These are phyloP conservation scores for Orthosia gothica DNA, from an alignment of 2,888 invertebrate genomes.

Conservation along the genomic window DNA sequence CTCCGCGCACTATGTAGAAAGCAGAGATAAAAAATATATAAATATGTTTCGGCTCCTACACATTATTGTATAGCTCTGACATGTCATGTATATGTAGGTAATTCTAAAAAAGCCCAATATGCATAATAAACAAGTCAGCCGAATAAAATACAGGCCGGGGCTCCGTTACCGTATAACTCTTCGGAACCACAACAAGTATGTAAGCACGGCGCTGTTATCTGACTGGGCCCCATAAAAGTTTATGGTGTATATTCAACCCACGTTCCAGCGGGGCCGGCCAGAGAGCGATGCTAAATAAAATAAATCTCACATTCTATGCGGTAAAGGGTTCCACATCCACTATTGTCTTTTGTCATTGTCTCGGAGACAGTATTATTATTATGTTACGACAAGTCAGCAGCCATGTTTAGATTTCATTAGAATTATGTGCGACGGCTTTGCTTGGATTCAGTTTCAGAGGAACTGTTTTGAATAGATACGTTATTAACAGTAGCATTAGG, in stretches of 20 bases:
- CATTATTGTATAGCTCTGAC: background rate
- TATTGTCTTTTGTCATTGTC: slow-evolving; percentile 53
- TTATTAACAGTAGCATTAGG: background rate
- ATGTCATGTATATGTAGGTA: background rate
- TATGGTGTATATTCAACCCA: slow-evolving; percentile 79
- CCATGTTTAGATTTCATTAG: slow-evolving; percentile 41
- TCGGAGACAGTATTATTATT: slow-evolving; percentile 38
- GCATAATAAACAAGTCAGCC: slow-evolving; percentile 23
- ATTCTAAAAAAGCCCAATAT: background rate
- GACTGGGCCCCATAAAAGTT: slow-evolving; percentile 80
- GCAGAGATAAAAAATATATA: background rate
- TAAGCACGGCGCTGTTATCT: slow-evolving; percentile 73
- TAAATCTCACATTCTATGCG: slow-evolving; percentile 77
- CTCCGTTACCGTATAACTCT: slow-evolving; percentile 55
- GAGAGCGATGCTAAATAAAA: slow-evolving; percentile 73
- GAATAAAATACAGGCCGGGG: slow-evolving; percentile 37
- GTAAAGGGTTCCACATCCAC: slow-evolving; percentile 77
- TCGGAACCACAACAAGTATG: slow-evolving; percentile 71
- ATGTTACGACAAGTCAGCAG: slow-evolving; percentile 12
- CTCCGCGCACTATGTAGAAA: background rate
- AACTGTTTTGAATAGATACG: slow-evolving; percentile 10
- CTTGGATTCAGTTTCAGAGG: slow-evolving; percentile 19
- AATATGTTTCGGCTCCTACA: slow-evolving; percentile 3
- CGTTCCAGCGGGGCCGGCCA: slow-evolving; percentile 66
- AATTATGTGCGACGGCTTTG: slow-evolving; percentile 3